These are phyloP conservation scores for Acrobasis consociella DNA, from an alignment of 2,888 invertebrate genomes.

Conservation along the genomic window DNA sequence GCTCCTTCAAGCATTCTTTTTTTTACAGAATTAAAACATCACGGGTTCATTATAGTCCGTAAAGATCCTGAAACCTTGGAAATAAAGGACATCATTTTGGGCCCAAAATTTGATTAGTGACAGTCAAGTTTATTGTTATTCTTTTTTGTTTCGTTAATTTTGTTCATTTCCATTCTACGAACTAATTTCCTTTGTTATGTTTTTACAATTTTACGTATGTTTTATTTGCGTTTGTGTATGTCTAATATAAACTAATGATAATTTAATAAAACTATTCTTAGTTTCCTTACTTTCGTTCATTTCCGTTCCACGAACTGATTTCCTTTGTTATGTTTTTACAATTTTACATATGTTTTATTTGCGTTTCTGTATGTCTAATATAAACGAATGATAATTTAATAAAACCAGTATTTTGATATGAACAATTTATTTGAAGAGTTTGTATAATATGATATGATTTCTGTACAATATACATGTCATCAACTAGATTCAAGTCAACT, in stretches of 20 bases:
- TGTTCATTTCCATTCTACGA: constrained; percentile 10
- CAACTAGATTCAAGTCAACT: constrained; percentile 80
- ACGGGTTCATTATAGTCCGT: constrained; percentile 53
- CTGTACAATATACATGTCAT: constrained; percentile 80
- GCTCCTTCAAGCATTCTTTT: constrained; percentile 14
- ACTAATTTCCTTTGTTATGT: constrained; percentile 24
- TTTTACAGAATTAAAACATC: constrained; percentile 65
- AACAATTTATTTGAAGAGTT: constrained; percentile 81
- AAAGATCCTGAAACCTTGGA: constrained; percentile 57
- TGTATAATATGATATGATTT: constrained; percentile 81
- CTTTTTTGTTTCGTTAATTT: constrained; percentile 6
- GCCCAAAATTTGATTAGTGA: constrained; percentile 45
- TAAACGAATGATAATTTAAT: constrained; percentile 31
- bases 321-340: constrained; percentile 26
- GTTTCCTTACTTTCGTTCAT: too few relatives aligned
- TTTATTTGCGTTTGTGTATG: constrained; percentile 19
- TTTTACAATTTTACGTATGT: constrained; percentile 25
- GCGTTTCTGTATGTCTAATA: constrained; percentile 9
- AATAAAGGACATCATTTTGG: constrained; percentile 55
- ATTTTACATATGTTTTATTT: constrained; percentile 21
- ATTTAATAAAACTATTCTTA: constrained; percentile 49
- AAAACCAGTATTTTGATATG: constrained; percentile 63
- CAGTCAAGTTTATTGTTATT: constrained; percentile 24
- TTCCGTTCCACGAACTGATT: too few relatives aligned
- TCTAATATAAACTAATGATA: neutral